These are phyloP conservation scores for Temnothorax longispinosus DNA, from an alignment of 1,140 invertebrate genomes.

Conservation along the genomic window DNA sequence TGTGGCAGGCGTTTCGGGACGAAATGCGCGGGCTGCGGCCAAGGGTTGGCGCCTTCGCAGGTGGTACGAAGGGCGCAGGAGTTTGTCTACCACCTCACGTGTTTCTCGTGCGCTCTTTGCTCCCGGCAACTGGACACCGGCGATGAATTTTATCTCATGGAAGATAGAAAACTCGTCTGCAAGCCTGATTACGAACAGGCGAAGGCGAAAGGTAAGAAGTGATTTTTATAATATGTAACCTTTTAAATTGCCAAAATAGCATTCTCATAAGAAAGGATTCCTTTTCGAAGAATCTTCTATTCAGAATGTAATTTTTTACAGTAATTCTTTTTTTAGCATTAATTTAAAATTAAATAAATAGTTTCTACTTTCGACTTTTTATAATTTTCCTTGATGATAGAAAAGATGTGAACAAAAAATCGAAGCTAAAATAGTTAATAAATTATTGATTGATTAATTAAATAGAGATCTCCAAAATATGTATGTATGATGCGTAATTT, in stretches of 20 bases:
- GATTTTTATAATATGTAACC: neutral
- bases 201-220: slow-evolving; percentile 93
- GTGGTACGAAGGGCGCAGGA: slow-evolving; percentile 97
- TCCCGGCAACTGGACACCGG: slow-evolving; percentile 97
- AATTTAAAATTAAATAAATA: neutral
- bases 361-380: neutral
- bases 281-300: neutral
- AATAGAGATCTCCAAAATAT: neutral
- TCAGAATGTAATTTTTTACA: neutral
- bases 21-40: slow-evolving; percentile 98
- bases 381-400: neutral
- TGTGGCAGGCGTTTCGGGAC: slow-evolving; percentile 97
- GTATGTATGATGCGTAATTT: neutral
- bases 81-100: slow-evolving; percentile 98
- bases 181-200: slow-evolving; percentile 98
- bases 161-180: slow-evolving; percentile 98
- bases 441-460: neutral
- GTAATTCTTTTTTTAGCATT: neutral
- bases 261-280: neutral
- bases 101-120: slow-evolving; percentile 98
- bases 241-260: neutral
- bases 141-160: slow-evolving; percentile 99
- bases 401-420: neutral
- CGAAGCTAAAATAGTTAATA: no score
- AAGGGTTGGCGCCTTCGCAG: slow-evolving; percentile 98